Percentiles rank a stretch among this genome's conserved stretches.
phyloP scores from a whole-genome alignment of 2,113 vertebrate species.

The Mormyrus iriodes region DNA sequence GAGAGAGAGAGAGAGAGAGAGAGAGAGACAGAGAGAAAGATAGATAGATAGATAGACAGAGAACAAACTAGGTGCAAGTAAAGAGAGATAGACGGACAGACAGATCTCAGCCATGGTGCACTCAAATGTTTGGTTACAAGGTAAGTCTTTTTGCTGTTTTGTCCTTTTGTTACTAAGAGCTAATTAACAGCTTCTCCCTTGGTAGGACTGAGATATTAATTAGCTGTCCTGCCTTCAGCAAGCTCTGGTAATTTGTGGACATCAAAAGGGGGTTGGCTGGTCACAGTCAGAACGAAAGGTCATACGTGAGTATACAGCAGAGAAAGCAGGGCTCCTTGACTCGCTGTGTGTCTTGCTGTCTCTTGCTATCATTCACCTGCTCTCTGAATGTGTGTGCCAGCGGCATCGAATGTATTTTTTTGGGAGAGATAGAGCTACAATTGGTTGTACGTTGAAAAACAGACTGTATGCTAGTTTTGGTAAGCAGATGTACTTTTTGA shows the following conservation, averaged over 20 bases:
- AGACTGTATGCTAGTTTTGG: not conserved
- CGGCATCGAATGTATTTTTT: not conserved
- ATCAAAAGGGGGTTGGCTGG: constrained; percentile 28
- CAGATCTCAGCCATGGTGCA: constrained; percentile 18
- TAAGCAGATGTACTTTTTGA: not conserved
- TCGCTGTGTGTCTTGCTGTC: not conserved
- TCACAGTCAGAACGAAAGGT: constrained; percentile 50
- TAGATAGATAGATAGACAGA: not conserved
- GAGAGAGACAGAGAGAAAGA: constrained; percentile 23
- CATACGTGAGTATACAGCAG: constrained; percentile 39
- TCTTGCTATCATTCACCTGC: not conserved
- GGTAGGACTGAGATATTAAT: not conserved
- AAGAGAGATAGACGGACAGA: constrained; percentile 11
- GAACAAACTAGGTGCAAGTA: not conserved
- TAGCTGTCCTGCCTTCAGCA: constrained; percentile 15
- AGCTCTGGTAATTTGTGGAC: constrained; percentile 20
- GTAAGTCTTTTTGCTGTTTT: constrained; percentile 18
- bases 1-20: constrained; percentile 29
- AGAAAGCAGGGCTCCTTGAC: not conserved
- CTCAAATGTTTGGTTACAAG: constrained; percentile 26
- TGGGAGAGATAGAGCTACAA: not conserved
- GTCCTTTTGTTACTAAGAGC: not conserved
- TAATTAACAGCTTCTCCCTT: not conserved
- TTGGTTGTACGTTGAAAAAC: not conserved
- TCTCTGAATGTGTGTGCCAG: not conserved